phyloP scores from a whole-genome alignment of 2,113 vertebrate genomes.

The Carlito syrichta region DNA sequence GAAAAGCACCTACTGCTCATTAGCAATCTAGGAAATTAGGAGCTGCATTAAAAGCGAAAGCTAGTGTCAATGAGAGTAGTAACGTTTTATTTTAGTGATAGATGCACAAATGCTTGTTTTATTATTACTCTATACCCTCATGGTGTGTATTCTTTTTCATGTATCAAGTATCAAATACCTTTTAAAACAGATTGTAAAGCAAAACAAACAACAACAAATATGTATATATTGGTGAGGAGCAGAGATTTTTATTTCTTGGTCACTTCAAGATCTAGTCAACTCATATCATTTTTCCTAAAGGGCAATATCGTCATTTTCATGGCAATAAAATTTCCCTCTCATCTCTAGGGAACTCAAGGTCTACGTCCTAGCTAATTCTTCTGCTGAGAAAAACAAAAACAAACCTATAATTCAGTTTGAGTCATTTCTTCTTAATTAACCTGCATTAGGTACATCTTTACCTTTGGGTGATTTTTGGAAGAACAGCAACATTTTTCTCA shows the following conservation, averaged over 20 bases:
- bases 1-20: background rate
- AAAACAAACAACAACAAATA: background rate
- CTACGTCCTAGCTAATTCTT: background rate
- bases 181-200: slow-evolving; percentile 16
- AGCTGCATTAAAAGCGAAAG: background rate
- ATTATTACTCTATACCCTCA: background rate
- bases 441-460: slow-evolving; percentile 10
- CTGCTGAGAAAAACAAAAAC: background rate
- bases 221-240: background rate
- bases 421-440: background rate
- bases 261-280: background rate
- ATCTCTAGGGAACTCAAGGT: background rate
- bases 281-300: background rate
- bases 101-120: background rate
- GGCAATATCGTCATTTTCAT: background rate
- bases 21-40: background rate
- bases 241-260: background rate
- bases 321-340: background rate
- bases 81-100: background rate
- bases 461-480: background rate
- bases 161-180: background rate
- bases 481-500: background rate
- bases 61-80: background rate
- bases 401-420: background rate
- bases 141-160: background rate